Base-by-base conservation (phyloP, 1,140 invertebrate species). In the Bicyclus anynana region DNA sequence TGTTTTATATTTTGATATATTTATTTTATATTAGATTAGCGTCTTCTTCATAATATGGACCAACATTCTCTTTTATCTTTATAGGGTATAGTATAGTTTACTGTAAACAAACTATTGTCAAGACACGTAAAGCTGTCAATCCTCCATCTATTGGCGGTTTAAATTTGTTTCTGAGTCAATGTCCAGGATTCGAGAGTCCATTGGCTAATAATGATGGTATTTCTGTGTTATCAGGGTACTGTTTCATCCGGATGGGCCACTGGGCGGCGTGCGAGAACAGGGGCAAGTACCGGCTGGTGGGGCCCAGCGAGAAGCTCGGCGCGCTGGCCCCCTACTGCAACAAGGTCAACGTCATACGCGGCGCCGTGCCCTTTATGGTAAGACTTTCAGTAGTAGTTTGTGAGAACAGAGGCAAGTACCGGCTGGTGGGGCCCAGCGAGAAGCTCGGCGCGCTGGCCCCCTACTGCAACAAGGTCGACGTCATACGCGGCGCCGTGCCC, bases 261-360 rank as follows among this genome's bases (percentile, higher is more conserved):
- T 88, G 84, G 82, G 70, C 74, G 5, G 80, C 82, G 2, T 78
- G 80, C 65, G 83, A 75, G 17, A 85, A 82, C 56, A 71, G 74
- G 46, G 65, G 81, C 18, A 62, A 74, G 27, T 56, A 80, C 40
- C 80, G 77, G 10, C 33, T 72, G 0, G 86, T 92, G 27, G 91
- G 90, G 0, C 89, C 86, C 27, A 79, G 64, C 1, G 91, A 93
- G 72, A 87, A 91, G 49, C 71, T 94, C 3, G 74, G 73, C 0
- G 82, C 83, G 0, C 58, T 93, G 6, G 65, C 77, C n/a, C 21
- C 66, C 0, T 91, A 79, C 62, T 86, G 82, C 64, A 94, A 94
- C 77, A 80, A 79, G 26, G 70, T 94, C 35, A 94, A 94, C 72
- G 56, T 94, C 6, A 92, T 92, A 46, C 84, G 92, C 59, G 90